Evolutionary conservation across 2,888 invertebrate species (phyloP).

Genomic region (Lithophane socia): DNA sequence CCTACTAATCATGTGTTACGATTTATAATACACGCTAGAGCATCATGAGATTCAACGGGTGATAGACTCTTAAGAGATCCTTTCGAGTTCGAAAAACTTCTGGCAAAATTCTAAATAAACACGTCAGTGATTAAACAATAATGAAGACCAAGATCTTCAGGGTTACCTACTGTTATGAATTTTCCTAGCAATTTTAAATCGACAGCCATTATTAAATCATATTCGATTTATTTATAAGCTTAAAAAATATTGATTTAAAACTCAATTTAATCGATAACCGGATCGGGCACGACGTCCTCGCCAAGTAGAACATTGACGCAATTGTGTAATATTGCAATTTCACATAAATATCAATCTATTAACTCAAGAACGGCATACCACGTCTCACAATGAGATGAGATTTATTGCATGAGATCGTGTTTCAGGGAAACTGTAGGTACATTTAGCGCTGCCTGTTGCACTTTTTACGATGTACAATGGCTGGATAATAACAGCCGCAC

Average conservation of each 20-base stretch:
- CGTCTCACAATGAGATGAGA: slow-evolving; percentile 44
- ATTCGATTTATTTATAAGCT: background rate
- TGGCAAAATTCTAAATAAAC: background rate
- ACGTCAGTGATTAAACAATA: background rate
- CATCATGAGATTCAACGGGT: background rate
- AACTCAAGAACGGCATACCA: slow-evolving; percentile 39
- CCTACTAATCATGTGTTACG: background rate
- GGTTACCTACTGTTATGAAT: background rate
- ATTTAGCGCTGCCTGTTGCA: slow-evolving; percentile 13
- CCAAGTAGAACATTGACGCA: slow-evolving; percentile 50
- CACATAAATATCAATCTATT: slow-evolving; percentile 75
- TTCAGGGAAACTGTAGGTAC: slow-evolving; percentile 47
- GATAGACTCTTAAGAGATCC: background rate
- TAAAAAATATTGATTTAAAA: too few species aligned
- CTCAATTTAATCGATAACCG: slow-evolving; percentile 24
- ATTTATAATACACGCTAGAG: background rate
- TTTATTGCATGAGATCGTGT: slow-evolving; percentile 53
- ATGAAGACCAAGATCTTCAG: background rate
- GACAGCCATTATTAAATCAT: background rate
- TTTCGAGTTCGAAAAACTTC: background rate
- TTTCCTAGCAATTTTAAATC: background rate
- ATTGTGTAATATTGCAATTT: slow-evolving; percentile 67
- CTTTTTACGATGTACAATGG: background rate
- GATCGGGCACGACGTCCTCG: slow-evolving; percentile 44
- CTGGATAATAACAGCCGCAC: background rate